Evolutionary conservation across 2,888 invertebrate genomes (phyloP), one percentile per base, ranked within the genome.

Genomic region (Philopedon plagiatum): DNA sequence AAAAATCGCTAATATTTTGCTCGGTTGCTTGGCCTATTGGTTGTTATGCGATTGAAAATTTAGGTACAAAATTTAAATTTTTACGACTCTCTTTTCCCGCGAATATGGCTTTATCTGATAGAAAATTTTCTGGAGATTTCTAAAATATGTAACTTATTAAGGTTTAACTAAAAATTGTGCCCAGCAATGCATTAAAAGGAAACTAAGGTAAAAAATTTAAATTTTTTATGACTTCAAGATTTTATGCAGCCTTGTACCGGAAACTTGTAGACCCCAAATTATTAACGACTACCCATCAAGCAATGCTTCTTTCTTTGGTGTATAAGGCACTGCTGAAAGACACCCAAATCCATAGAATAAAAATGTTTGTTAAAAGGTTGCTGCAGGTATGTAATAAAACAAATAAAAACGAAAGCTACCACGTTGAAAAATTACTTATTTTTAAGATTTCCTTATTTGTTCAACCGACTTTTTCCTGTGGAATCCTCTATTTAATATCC

Each of bases 171-270:
- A n/a, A n/a, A n/a, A n/a, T n/a, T n/a, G n/a, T n/a, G n/a, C n/a
- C n/a, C n/a, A n/a, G n/a, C n/a, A n/a, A n/a, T n/a, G n/a, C n/a
- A n/a, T n/a, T n/a, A n/a, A n/a, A n/a, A n/a, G n/a, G n/a, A n/a
- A n/a, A n/a, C n/a, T n/a, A n/a, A n/a, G n/a, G n/a, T n/a, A n/a
- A n/a, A n/a, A n/a, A n/a, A n/a, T n/a, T n/a, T n/a, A n/a, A n/a
- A n/a, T n/a, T n/a, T n/a, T n/a, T n/a, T n/a, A n/a, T n/a, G n/a
- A n/a, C n/a, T 73, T 82, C 49, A 82, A 92, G 94, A 78, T 96
- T 92, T 86, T 98, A 97, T 86, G 90, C 91, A 71, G 93, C 96
- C 0, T 89, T 99, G 34, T 99, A 99, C 83, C 90, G 91, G 19
- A 97, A 97, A 83, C 84, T 99, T 67, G 84, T 93, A 0, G 95